Evolutionary conservation across 1,140 invertebrate genomes (phyloP).

Genomic region (Holcopasites calliopsidis): DNA sequence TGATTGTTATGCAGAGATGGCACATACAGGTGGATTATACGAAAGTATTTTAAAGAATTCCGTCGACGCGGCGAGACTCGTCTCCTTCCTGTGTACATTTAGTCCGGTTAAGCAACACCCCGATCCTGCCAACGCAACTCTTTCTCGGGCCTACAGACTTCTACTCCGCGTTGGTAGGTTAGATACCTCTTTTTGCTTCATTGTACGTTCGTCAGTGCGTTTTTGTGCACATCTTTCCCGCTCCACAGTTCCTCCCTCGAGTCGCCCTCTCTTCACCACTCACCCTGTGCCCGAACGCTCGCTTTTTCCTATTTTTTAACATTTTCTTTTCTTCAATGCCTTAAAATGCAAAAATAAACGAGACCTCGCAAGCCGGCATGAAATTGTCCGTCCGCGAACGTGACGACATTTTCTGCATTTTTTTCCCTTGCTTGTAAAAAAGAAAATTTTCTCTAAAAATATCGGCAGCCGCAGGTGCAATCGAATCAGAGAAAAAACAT

Average conservation of each 20-base stretch:
- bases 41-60: conserved; percentile 19
- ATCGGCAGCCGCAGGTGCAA: accelerated
- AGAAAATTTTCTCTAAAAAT: conserved; percentile 70
- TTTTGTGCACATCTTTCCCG: conserved; percentile 73
- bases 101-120: conserved; percentile 13
- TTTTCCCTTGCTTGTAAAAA: conserved; percentile 45
- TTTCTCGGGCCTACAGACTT: conserved; percentile 61
- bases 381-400: conserved; percentile 64
- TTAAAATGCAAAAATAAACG: conserved; percentile 79
- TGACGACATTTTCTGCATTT: conserved; percentile 63
- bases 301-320: conserved; percentile 76
- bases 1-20: background rate
- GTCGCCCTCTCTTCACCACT: conserved; percentile 59
- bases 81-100: conserved; percentile 26
- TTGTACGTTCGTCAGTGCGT: conserved; percentile 72
- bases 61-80: background rate
- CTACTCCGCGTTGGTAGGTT: conserved; percentile 59
- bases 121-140: conserved; percentile 34
- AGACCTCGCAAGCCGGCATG: conserved; percentile 61
- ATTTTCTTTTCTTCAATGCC: conserved; percentile 78
- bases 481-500: conserved; percentile 71
- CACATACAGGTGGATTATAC: background rate
- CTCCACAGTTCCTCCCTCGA: conserved; percentile 50
- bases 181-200: conserved; percentile 69
- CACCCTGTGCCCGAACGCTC: conserved; percentile 72